Evolutionary conservation across 1,140 invertebrate species (phyloP).

Genomic region (Dinoponera quadriceps): DNA sequence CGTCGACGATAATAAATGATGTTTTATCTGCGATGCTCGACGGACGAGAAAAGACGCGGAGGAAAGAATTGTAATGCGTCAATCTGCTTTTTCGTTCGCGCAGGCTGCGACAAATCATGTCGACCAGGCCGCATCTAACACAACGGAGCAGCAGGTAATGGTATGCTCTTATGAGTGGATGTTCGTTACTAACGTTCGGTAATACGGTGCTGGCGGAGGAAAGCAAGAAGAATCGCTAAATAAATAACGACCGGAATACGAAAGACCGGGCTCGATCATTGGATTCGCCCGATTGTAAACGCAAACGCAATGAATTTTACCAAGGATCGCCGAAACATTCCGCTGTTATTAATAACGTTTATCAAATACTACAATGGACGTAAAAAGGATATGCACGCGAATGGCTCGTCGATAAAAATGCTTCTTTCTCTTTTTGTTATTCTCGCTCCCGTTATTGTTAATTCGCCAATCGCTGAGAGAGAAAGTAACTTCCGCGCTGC

Average conservation of each 20-base stretch:
- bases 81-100: slow-evolving; percentile 67
- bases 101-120: slow-evolving; percentile 62
- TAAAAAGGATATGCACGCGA: background rate
- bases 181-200: too few relatives aligned
- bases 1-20: slow-evolving; percentile 59
- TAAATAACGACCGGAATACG: too few relatives aligned
- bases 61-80: slow-evolving; percentile 51
- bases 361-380: slow-evolving; percentile 19
- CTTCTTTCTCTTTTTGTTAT: background rate
- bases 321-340: background rate
- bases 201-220: too few relatives aligned
- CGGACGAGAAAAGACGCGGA: slow-evolving; percentile 14
- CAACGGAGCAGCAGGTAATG: slow-evolving; percentile 60
- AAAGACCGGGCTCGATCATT: background rate
- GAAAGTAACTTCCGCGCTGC: slow-evolving; percentile 25
- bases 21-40: slow-evolving; percentile 56
- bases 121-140: slow-evolving; percentile 4
- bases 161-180: too few relatives aligned
- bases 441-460: slow-evolving; percentile 23
- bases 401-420: slow-evolving; percentile 36
- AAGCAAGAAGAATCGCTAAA: too few relatives aligned
- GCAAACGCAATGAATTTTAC: background rate
- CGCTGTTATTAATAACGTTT: slow-evolving; percentile 28
- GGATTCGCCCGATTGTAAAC: background rate
- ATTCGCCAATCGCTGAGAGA: slow-evolving; percentile 45